These are phyloP conservation scores for Ommatoiulus sabulosus DNA, from an alignment of 2,888 invertebrate species.

Conservation along the genomic window DNA sequence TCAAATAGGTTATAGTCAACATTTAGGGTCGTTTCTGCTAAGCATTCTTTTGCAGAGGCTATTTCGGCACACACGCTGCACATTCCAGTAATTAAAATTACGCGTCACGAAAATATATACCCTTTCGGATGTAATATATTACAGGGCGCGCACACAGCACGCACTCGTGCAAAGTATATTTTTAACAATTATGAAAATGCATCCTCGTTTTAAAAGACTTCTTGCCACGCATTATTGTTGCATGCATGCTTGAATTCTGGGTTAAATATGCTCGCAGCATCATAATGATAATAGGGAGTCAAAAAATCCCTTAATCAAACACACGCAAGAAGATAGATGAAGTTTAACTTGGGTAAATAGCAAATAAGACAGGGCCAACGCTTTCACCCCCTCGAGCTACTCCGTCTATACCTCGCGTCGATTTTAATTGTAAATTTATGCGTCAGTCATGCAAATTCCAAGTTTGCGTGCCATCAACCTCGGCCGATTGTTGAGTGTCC, in stretches of 20 bases:
- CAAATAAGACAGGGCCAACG: constrained; percentile 25
- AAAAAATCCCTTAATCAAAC: constrained; percentile 43
- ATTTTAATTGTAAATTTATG: constrained; percentile 45
- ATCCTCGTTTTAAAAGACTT: not conserved
- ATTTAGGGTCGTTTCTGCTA: not conserved
- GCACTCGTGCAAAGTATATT: not conserved
- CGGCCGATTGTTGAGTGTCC: not conserved
- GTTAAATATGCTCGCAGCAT: not conserved
- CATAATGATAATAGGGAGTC: constrained; percentile 29
- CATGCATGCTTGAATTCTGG: not conserved
- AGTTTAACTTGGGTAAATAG: constrained; percentile 41
- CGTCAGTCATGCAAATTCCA: constrained; percentile 18
- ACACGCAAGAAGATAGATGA: constrained; percentile 39
- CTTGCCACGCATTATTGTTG: not conserved
- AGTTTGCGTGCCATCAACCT: constrained; percentile 38
- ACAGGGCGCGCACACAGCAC: not conserved
- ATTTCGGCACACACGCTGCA: not conserved
- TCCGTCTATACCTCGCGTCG: constrained; percentile 8
- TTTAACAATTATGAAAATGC: not conserved
- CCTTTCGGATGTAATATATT: not conserved
- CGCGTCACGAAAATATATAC: not conserved
- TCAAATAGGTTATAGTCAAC: constrained; percentile 11
- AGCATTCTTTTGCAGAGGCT: not conserved
- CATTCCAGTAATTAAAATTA: not conserved
- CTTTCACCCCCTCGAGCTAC: constrained; percentile 2